Percentiles rank a stretch among this genome's conserved stretches.
These are phyloP conservation scores for Perca fluviatilis DNA, from an alignment of 2,113 vertebrate genomes.

Conservation along the genomic window DNA sequence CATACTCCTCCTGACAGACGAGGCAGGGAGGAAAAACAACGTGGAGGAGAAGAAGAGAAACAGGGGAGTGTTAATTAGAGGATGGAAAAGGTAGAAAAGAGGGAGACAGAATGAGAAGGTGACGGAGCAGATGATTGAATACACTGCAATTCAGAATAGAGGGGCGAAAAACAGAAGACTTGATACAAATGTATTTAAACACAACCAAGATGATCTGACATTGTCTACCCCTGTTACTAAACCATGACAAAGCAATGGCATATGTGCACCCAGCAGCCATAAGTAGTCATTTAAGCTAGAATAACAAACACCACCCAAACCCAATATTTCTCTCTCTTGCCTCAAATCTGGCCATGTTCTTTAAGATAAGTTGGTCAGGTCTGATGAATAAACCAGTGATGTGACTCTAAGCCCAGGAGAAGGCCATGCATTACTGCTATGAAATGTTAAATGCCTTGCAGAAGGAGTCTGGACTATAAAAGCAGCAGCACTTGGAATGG, in stretches of 20 bases:
- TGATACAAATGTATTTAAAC: neutral
- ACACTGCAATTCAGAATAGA: neutral
- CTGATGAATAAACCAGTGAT: constrained; percentile 81
- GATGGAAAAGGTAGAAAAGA: constrained; percentile 1
- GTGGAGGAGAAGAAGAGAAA: constrained; percentile 19
- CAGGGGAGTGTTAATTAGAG: constrained; percentile 27
- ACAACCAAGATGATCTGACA: neutral
- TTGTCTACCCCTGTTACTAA: neutral
- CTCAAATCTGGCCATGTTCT: constrained; percentile 55
- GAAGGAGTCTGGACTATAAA: constrained; percentile 66
- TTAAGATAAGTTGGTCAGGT: constrained; percentile 52
- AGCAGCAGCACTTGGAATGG: constrained; percentile 58
- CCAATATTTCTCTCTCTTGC: neutral
- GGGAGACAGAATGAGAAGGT: neutral
- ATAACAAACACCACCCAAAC: constrained; percentile 14
- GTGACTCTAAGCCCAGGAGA: constrained; percentile 66
- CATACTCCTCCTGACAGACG: constrained; percentile 45
- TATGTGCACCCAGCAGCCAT: neutral
- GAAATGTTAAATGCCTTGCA: constrained; percentile 80
- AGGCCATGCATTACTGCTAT: constrained; percentile 74
- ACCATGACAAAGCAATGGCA: neutral
- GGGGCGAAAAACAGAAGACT: neutral
- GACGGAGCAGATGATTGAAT: constrained; percentile 7
- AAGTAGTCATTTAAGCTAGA: neutral
- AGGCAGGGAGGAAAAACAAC: constrained; percentile 23